Base-by-base conservation (phyloP, 2,888 invertebrate species). In the Meliscaeva auricollis region DNA sequence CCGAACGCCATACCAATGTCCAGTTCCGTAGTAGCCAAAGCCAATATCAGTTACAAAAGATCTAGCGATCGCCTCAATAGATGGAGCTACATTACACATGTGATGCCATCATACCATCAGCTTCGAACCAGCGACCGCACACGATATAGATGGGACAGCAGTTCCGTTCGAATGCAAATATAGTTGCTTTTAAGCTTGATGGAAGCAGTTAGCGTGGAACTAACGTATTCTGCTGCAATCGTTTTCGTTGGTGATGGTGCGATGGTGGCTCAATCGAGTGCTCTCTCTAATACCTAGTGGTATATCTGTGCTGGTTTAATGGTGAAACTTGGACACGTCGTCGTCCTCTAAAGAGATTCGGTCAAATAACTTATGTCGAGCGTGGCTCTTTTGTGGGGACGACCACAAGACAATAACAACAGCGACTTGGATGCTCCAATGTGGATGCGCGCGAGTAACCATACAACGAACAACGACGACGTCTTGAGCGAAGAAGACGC, bases 121-220 rank as follows among this genome's bases (percentile, higher is more conserved):
- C 22, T 13, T 6, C 60, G 9, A 66, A 46, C 50, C n/a, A 32
- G 56, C 50, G 38, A 41, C 69, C 46, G 70, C 72, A 50, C 48
- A 54, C 66, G 64, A 35, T 44, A 64, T 26, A 75, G 80, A 74
- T 81, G 85, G 85, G 85, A 85, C 85, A 85, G 35, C 64, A 85
- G 85, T 85, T 85, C 85, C 85, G 85, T 85, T 85, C 81, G 76
- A 85, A 85, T 85, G 81, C 85, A 85, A 85, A 85, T 85, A 54
- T 26, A 38, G 11, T 8, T 9, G 76, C 73, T 81, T 69, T 80
- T 60, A 30, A 48, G 81, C 81, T 85, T 76, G 66, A 50, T 66
- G 80, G 76, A 85, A 77, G 76, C 81, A 85, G 35, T 52, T 6
- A 85, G 85, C 76, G 81, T 85, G 85, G 58, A 85, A 81, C 81